Conservation (phyloP, 2,113 vertebrate species). For the Pontoporia blainvillei region DNA sequence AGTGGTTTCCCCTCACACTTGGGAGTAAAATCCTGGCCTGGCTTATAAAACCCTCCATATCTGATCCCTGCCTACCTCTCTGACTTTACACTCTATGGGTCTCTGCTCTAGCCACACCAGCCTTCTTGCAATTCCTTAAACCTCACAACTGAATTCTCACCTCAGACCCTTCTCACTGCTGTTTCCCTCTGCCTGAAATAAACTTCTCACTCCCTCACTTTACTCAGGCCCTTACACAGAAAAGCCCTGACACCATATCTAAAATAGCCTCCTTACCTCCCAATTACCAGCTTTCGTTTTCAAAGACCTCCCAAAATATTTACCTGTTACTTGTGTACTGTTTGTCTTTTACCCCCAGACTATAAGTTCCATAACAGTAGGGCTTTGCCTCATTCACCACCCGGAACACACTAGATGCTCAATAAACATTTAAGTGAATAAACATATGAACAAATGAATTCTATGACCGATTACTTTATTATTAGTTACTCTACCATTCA, state of each 20-base stretch:
- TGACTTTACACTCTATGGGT: not conserved
- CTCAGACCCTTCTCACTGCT: not conserved
- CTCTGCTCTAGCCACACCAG: not conserved
- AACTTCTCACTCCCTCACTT: not conserved
- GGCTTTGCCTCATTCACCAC: not conserved
- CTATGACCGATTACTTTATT: not conserved
- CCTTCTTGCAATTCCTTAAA: not conserved
- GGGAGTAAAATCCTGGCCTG: not conserved
- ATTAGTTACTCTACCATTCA: not conserved
- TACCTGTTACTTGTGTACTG: not conserved
- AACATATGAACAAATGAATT: not conserved
- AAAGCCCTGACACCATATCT: not conserved
- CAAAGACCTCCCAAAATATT: not conserved
- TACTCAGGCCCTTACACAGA: not conserved
- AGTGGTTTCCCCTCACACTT: not conserved
- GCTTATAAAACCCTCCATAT: not conserved
- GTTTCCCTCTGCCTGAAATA: not conserved
- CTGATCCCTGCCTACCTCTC: not conserved
- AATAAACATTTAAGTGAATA: not conserved
- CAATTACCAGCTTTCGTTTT: not conserved
- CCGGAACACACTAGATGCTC: not conserved
- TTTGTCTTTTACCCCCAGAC: not conserved
- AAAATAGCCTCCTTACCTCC: not conserved
- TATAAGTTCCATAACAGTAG: not conserved
- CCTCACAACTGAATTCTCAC: not conserved